Percentiles rank a stretch among this genome's conserved stretches.
Evolutionary conservation across 1,140 invertebrate genomes (phyloP).

Genomic region (Antheraea mylitta): DNA sequence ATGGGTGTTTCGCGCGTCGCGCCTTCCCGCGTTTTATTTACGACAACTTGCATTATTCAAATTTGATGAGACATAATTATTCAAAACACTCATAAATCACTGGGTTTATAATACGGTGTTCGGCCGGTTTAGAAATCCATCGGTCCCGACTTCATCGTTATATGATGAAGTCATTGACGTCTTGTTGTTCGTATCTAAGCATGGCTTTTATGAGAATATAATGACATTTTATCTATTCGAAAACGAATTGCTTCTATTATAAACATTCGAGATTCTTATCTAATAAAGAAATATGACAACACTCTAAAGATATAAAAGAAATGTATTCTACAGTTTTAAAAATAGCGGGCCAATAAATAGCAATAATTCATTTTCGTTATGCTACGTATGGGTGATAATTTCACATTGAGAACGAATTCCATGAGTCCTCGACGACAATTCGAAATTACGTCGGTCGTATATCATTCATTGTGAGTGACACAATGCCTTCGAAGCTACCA

Average conservation of each 20-base stretch:
- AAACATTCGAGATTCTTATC: constrained; percentile 14
- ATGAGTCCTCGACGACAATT: constrained; percentile 64
- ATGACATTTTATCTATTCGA: constrained; percentile 44
- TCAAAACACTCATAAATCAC: constrained; percentile 75
- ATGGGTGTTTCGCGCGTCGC: constrained; percentile 62
- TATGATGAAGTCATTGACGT: constrained; percentile 57
- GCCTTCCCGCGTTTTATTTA: constrained; percentile 54
- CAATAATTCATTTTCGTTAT: constrained; percentile 77
- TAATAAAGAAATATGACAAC: constrained; percentile 1
- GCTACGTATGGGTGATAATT: constrained; percentile 73
- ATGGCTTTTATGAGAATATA: constrained; percentile 55
- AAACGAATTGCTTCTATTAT: constrained; percentile 29
- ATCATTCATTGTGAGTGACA: constrained; percentile 74
- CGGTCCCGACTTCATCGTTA: constrained; percentile 40
- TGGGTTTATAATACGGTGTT: constrained; percentile 61
- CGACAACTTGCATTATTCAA: constrained; percentile 70
- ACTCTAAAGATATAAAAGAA: background rate
- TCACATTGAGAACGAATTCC: constrained; percentile 53
- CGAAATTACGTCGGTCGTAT: constrained; percentile 71
- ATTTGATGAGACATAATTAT: constrained; percentile 75
- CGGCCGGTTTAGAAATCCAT: constrained; percentile 59
- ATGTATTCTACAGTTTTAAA: background rate
- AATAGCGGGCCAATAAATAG: constrained; percentile 48
- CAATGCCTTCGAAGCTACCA: constrained; percentile 65
- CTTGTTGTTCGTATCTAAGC: constrained; percentile 51